phyloP scores from a whole-genome alignment of 2,888 invertebrate genomes.

The Aspidiotus destructor region DNA sequence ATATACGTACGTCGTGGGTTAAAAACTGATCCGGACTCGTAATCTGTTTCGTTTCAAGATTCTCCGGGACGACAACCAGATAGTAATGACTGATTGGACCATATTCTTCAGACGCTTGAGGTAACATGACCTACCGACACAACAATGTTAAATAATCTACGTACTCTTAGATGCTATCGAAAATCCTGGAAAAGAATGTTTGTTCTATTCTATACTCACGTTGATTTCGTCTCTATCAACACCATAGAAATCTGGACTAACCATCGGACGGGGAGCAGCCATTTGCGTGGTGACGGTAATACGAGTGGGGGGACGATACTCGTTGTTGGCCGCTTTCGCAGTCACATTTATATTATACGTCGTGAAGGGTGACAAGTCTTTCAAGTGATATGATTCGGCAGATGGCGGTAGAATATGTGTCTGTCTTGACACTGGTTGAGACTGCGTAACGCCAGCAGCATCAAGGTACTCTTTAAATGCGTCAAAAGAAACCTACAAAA shows the following conservation, averaged over 20 bases:
- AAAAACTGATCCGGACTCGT: conserved; percentile 75
- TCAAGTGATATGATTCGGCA: conserved; percentile 63
- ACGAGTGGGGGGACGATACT: conserved; percentile 78
- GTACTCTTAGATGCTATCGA: no score
- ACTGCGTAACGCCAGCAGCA: conserved; percentile 84
- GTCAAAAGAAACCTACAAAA: conserved; percentile 63
- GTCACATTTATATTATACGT: conserved; percentile 90
- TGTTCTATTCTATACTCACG: conserved; percentile 31
- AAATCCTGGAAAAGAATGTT: no score
- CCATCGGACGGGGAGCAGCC: conserved; percentile 96
- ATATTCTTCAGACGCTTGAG: conserved; percentile 94
- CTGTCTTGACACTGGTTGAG: conserved; percentile 64
- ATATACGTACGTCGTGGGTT: conserved; percentile 58
- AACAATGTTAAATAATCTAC: no score
- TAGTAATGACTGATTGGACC: conserved; percentile 97
- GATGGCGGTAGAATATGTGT: conserved; percentile 64
- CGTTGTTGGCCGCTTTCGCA: conserved; percentile 71
- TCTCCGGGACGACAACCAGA: conserved; percentile 88
- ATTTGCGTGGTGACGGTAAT: conserved; percentile 91
- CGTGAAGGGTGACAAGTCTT: conserved; percentile 84
- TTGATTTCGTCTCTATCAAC: conserved; percentile 78
- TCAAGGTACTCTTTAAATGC: conserved; percentile 90
- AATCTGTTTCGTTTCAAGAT: conserved; percentile 62
- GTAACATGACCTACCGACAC: conserved; percentile 59
- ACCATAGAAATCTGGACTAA: conserved; percentile 86